Evolutionary conservation across 2,888 invertebrate genomes (phyloP).

Genomic region (Acrobeloides nanus): DNA sequence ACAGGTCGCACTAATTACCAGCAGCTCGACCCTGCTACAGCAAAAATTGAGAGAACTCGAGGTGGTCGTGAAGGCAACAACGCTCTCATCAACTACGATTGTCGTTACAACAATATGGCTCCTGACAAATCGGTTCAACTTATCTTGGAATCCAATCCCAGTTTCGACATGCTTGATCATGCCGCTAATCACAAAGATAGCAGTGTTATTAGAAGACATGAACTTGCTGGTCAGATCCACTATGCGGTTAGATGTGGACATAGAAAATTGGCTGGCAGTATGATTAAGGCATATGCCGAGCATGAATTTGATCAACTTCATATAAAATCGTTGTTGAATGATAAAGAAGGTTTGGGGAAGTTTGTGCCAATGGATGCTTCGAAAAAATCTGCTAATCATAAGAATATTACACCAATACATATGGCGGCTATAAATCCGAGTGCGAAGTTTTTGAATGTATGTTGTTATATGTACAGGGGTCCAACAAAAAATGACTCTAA

Average conservation of each 20-base stretch:
- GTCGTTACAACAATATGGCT: too few relatives aligned
- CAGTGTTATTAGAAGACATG: slow-evolving; percentile 1
- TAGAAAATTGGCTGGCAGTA: slow-evolving; percentile 53
- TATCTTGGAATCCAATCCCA: slow-evolving; percentile 1
- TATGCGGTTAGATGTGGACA: slow-evolving; percentile 56
- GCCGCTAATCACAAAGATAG: too few relatives aligned
- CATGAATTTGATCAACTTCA: slow-evolving; percentile 54
- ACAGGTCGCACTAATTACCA: slow-evolving; percentile 50
- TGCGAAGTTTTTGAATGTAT: too few relatives aligned
- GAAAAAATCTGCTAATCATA: too few relatives aligned
- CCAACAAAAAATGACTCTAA: too few relatives aligned
- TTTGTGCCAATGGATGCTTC: too few relatives aligned
- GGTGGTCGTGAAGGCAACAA: slow-evolving; percentile 59
- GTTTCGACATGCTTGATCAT: slow-evolving; percentile 11
- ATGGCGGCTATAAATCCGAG: too few relatives aligned
- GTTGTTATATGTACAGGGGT: too few relatives aligned
- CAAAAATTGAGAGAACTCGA: slow-evolving; percentile 54
- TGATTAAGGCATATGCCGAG: slow-evolving; percentile 8
- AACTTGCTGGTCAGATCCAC: slow-evolving; percentile 34
- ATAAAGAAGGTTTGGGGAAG: too few relatives aligned
- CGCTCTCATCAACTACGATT: slow-evolving; percentile 54
- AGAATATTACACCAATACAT: too few relatives aligned
- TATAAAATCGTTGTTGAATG: too few relatives aligned
- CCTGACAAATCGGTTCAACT: too few relatives aligned
- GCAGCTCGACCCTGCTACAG: slow-evolving; percentile 53